Percentiles rank a stretch among this genome's conserved stretches.
Evolutionary conservation across 2,797 vertebrate genomes (phyloP).

Genomic region (Heteromormyrus szaboi): DNA sequence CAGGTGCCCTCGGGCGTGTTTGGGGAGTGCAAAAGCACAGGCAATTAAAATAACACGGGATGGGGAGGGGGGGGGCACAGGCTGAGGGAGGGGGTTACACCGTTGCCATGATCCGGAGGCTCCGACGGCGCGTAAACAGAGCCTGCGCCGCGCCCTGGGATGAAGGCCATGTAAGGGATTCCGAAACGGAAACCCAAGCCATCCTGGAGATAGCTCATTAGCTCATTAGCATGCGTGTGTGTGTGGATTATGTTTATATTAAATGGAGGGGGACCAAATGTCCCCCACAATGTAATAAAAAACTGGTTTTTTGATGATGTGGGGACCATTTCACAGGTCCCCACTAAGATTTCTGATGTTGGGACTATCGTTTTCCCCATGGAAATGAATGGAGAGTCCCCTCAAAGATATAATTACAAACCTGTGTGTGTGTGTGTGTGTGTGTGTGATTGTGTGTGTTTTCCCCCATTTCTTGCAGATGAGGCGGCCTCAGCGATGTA

Average conservation of each 20-base stretch:
- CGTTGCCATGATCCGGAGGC: background rate
- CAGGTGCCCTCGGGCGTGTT: conserved; percentile 18
- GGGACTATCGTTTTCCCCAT: background rate
- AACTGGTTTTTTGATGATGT: background rate
- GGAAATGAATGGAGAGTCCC: background rate
- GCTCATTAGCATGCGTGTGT: background rate
- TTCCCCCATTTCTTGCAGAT: background rate
- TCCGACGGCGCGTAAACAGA: background rate
- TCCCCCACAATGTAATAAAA: background rate
- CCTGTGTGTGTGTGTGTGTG: background rate
- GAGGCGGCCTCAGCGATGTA: background rate
- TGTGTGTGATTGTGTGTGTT: background rate
- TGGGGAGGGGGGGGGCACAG: background rate
- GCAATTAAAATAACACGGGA: conserved; percentile 24
- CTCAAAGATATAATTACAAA: background rate
- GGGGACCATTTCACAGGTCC: background rate
- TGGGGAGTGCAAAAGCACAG: conserved; percentile 20
- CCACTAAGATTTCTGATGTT: background rate
- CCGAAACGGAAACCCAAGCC: background rate
- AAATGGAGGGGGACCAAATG: background rate
- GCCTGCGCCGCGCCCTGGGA: background rate
- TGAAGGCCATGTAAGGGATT: background rate
- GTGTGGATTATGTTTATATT: background rate
- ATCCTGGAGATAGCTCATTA: background rate
- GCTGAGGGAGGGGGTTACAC: background rate